A percentile compares a stretch with the other conserved stretches of the same genome.
These are phyloP conservation scores for Poecilus cupreus DNA, from an alignment of 2,888 invertebrate species.

Conservation along the genomic window DNA sequence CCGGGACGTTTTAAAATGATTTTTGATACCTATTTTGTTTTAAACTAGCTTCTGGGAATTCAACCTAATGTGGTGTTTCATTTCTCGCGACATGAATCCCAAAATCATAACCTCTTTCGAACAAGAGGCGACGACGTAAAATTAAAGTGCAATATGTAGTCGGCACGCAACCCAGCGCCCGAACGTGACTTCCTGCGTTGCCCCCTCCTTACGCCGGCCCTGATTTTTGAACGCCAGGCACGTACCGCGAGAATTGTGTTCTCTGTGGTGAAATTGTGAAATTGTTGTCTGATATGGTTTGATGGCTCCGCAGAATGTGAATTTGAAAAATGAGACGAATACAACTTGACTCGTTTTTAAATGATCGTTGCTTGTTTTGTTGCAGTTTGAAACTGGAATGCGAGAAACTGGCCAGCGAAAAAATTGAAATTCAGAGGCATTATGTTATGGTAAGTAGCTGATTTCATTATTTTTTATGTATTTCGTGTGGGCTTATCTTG, in stretches of 20 bases:
- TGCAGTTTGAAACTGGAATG: slow-evolving; percentile 88
- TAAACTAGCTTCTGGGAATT: neutral
- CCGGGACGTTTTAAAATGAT: neutral
- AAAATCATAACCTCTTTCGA: slow-evolving; percentile 27
- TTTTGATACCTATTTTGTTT: neutral
- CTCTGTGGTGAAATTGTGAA: slow-evolving; percentile 45
- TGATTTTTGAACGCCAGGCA: neutral
- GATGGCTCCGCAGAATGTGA: slow-evolving; percentile 28
- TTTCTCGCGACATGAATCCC: slow-evolving; percentile 23
- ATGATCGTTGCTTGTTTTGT: slow-evolving; percentile 66
- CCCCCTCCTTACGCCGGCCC: slow-evolving; percentile 13
- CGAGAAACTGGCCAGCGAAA: slow-evolving; percentile 90
- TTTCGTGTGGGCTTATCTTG: slow-evolving; percentile 35
- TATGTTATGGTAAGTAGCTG: slow-evolving; percentile 86
- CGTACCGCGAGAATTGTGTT: slow-evolving; percentile 40
- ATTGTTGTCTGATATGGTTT: slow-evolving; percentile 47
- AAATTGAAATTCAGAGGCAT: slow-evolving; percentile 91
- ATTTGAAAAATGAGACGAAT: slow-evolving; percentile 33
- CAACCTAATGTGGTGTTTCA: slow-evolving; percentile 26
- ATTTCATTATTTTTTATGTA: slow-evolving; percentile 37
- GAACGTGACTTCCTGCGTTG: slow-evolving; percentile 43
- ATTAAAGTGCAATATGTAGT: slow-evolving; percentile 58
- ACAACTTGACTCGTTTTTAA: slow-evolving; percentile 32
- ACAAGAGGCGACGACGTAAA: slow-evolving; percentile 43
- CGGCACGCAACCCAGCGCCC: slow-evolving; percentile 13